Percentiles rank a stretch among this genome's conserved stretches.
Conservation (phyloP, 2,888 invertebrate species). For the Podotricha telesiphe region DNA sequence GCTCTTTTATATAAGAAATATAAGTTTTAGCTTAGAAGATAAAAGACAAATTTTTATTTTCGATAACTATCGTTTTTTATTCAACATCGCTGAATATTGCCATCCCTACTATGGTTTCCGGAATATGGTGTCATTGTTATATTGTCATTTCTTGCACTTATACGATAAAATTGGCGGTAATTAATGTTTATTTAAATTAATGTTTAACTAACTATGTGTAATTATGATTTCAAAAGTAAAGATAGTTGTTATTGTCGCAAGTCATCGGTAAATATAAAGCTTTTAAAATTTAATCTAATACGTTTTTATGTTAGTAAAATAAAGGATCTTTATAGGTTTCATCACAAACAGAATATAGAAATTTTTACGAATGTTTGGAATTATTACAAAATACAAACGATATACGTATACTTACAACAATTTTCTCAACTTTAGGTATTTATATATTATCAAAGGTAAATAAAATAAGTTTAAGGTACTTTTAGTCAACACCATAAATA, state of each 20-base stretch:
- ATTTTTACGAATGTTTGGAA: constrained; percentile 48
- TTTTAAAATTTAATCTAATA: too few species aligned
- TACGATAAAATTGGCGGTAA: constrained; percentile 9
- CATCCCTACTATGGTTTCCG: background rate
- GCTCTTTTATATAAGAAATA: too few species aligned
- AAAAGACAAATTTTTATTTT: background rate
- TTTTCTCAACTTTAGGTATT: constrained; percentile 58
- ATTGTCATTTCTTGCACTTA: background rate
- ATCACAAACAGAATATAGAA: background rate
- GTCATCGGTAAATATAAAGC: background rate
- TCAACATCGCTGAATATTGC: background rate
- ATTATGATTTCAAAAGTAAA: constrained; percentile 1
- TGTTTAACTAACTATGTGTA: constrained; percentile 11
- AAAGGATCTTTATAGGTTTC: background rate
- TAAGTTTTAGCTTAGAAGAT: too few species aligned
- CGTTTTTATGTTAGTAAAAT: background rate
- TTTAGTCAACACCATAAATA: background rate
- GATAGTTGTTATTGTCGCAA: background rate
- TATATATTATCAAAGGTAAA: constrained; percentile 63
- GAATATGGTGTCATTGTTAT: background rate
- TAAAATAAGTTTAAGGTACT: background rate
- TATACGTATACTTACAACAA: constrained; percentile 51
- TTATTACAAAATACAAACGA: constrained; percentile 56
- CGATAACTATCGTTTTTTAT: background rate
- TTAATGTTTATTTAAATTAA: background rate